phyloP scores from a whole-genome alignment of 1,140 invertebrate genomes.

The Nomia melanderi region DNA sequence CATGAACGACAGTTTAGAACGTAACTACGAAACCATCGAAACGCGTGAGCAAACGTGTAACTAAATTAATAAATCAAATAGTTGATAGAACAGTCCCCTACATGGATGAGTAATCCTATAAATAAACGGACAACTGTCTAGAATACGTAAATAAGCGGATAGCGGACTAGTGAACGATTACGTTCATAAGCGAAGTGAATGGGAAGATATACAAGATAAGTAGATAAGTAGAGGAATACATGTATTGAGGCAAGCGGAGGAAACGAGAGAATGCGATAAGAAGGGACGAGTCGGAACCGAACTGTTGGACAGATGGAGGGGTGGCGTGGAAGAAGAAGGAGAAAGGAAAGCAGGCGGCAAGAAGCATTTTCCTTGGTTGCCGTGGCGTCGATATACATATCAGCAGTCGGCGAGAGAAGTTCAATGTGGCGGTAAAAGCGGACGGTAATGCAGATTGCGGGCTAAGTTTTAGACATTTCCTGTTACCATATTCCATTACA shows the following conservation, averaged over 20 bases:
- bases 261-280: constrained; percentile 3
- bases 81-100: background rate
- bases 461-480: constrained; percentile 52
- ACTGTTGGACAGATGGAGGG: too few relatives aligned
- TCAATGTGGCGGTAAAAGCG: constrained; percentile 61
- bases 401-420: constrained; percentile 64
- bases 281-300: background rate
- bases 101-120: background rate
- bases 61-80: background rate
- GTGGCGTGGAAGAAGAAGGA: too few relatives aligned
- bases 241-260: background rate
- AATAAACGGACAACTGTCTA: background rate
- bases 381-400: constrained; percentile 58
- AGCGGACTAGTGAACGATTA: background rate
- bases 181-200: constrained; percentile 22
- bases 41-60: background rate
- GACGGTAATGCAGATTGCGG: constrained; percentile 73
- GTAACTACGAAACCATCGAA: background rate
- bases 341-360: constrained; percentile 26
- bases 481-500: constrained; percentile 58
- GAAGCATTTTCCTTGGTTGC: constrained; percentile 32
- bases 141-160: background rate
- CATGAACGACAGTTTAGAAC: background rate
- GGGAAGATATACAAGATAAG: constrained; percentile 25
- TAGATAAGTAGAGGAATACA: constrained; percentile 25